A percentile compares a stretch with the other conserved stretches of the same genome.
These are phyloP conservation scores for Ceratina japonica DNA, from an alignment of 1,140 invertebrate genomes.

Conservation along the genomic window DNA sequence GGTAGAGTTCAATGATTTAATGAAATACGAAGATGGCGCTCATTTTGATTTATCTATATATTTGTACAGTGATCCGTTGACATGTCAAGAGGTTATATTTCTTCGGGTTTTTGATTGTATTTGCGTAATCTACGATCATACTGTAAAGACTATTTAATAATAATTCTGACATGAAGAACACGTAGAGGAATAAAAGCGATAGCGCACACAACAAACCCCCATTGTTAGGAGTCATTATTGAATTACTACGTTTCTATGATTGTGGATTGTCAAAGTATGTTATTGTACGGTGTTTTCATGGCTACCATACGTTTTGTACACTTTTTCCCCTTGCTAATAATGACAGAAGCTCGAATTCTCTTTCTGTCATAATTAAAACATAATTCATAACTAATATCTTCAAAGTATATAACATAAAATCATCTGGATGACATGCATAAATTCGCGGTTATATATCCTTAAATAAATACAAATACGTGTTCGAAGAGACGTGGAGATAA, in stretches of 20 bases:
- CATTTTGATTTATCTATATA: constrained; percentile 33
- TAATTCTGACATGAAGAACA: not conserved
- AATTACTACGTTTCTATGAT: constrained; percentile 33
- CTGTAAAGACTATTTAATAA: constrained; percentile 7
- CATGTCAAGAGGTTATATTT: constrained; percentile 44
- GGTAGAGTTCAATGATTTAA: no score
- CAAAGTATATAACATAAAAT: not conserved
- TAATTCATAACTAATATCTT: not conserved
- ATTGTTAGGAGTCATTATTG: constrained; percentile 14
- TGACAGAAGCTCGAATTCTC: not conserved
- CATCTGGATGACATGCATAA: not conserved
- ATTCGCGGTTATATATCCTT: not conserved
- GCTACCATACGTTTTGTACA: not conserved
- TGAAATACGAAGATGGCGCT: constrained; percentile 34
- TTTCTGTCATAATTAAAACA: not conserved
- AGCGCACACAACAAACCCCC: not conserved
- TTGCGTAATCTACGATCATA: not conserved
- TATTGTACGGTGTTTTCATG: constrained; percentile 14
- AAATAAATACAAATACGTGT: not conserved
- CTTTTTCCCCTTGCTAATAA: not conserved
- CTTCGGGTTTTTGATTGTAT: not conserved
- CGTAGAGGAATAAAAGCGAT: not conserved
- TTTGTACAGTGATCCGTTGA: constrained; percentile 22
- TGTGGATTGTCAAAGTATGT: constrained; percentile 48
- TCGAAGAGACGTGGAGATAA: no score